phyloP scores from a whole-genome alignment of 30 jellyfish, hydroid and myxozoan genomes.

The Chironex yamaguchii region DNA sequence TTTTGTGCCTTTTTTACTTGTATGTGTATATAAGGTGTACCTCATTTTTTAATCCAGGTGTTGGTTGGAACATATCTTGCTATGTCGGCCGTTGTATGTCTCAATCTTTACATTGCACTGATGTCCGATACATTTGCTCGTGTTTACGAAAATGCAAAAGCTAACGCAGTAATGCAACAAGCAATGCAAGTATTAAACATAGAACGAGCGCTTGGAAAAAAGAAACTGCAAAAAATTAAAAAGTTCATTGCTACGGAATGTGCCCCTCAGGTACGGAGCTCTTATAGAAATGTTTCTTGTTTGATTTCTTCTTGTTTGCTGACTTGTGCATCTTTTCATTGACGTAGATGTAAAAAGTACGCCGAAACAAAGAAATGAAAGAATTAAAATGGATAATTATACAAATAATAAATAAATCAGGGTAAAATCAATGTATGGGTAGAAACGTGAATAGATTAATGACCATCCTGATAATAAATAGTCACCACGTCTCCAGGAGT shows the following conservation, averaged over 20 bases:
- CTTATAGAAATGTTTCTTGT: no score
- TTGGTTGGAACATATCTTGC: slow-evolving; percentile 98
- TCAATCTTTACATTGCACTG: slow-evolving; percentile 90
- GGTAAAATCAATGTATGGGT: no score
- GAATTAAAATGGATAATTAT: no score
- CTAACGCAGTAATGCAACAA: slow-evolving; percentile 98
- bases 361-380: no score
- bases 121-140: slow-evolving; percentile 97
- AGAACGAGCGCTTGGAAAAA: slow-evolving; percentile 87
- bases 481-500: no score
- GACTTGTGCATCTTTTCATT: no score
- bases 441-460: no score
- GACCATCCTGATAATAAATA: no score
- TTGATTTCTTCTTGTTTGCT: no score
- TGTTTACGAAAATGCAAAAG: slow-evolving; percentile 97
- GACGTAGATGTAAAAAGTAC: no score
- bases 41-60: slow-evolving; percentile 51
- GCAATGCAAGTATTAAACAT: slow-evolving; percentile 90
- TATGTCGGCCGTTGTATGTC: slow-evolving; percentile 92
- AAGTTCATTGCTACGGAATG: slow-evolving; percentile 90
- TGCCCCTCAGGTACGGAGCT: slow-evolving; percentile 92
- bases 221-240: slow-evolving; percentile 76
- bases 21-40: no score
- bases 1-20: background rate
- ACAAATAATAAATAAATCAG: no score